Conservation (phyloP, 1,140 invertebrate species). For the Saccostrea cuccullata region DNA sequence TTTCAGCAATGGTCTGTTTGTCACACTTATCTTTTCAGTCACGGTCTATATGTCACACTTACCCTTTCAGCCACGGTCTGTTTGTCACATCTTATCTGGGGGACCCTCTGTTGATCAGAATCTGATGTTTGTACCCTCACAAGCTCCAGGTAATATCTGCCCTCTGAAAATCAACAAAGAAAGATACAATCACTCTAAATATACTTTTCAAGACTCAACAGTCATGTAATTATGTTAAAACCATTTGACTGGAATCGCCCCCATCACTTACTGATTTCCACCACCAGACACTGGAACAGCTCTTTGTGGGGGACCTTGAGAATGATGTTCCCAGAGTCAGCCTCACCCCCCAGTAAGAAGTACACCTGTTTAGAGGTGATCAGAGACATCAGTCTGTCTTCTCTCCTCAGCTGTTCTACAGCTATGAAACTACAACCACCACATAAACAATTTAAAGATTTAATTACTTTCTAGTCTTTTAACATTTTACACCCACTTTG, state of each 20-base stretch:
- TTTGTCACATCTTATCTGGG: conserved; percentile 90
- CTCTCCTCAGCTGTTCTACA: conserved; percentile 86
- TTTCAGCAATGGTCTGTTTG: no score
- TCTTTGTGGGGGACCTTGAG: conserved; percentile 82
- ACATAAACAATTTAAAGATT: no score
- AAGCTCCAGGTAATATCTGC: not conserved
- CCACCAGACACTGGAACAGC: conserved; percentile 59
- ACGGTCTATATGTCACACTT: no score
- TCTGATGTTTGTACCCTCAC: conserved; percentile 68
- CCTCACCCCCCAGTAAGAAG: conserved; percentile 83
- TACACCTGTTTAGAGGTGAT: conserved; percentile 88
- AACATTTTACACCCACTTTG: no score
- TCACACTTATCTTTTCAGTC: no score
- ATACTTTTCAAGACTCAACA: no score
- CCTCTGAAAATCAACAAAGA: not conserved
- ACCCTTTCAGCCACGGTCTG: conserved; percentile 73
- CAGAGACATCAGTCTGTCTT: conserved; percentile 86
- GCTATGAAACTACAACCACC: conserved; percentile 84
- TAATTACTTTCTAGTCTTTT: no score
- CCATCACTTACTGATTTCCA: conserved; percentile 46
- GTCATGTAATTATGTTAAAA: no score
- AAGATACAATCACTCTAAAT: not conserved
- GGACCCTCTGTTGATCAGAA: conserved; percentile 80
- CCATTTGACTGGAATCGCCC: no score
- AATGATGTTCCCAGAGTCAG: conserved; percentile 81